These are phyloP conservation scores for Pterobdella sp. DNA, from an alignment of 2,888 invertebrate species.

Conservation along the genomic window DNA sequence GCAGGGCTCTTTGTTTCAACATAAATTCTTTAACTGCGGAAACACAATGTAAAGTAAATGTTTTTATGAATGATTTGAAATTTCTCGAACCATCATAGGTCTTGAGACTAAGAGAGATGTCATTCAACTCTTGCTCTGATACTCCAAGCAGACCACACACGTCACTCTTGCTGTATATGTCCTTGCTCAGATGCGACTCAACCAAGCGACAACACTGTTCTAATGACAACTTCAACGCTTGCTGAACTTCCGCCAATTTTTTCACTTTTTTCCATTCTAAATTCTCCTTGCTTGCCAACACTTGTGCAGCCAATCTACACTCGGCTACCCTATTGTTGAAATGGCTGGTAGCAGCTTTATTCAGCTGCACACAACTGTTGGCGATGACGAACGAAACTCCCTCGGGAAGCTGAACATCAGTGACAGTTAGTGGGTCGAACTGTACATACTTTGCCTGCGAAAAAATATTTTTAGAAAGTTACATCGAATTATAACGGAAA, in stretches of 20 bases:
- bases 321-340: conserved; percentile 89
- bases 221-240: conserved; percentile 59
- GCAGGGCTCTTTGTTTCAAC: conserved; percentile 74
- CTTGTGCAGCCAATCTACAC: conserved; percentile 70
- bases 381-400: conserved; percentile 84
- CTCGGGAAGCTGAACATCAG: conserved; percentile 64
- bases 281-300: conserved; percentile 59
- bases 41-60: too few species aligned
- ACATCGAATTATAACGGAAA: neutral
- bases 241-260: conserved; percentile 69
- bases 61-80: too few species aligned
- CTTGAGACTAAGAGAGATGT: conserved; percentile 61
- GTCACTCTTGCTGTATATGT: conserved; percentile 46
- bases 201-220: conserved; percentile 66
- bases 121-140: conserved; percentile 59
- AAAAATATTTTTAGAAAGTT: too few species aligned
- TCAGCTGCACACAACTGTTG: conserved; percentile 70
- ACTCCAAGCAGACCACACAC: conserved; percentile 48
- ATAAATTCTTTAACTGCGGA: conserved; percentile 57
- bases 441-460: conserved; percentile 73
- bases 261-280: conserved; percentile 62
- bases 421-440: conserved; percentile 65
- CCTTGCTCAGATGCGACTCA: conserved; percentile 49
- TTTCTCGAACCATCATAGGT: conserved; percentile 59
- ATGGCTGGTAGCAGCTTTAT: conserved; percentile 83